These are phyloP conservation scores for Papilio polytes DNA, from an alignment of 1,140 invertebrate species.

Conservation along the genomic window DNA sequence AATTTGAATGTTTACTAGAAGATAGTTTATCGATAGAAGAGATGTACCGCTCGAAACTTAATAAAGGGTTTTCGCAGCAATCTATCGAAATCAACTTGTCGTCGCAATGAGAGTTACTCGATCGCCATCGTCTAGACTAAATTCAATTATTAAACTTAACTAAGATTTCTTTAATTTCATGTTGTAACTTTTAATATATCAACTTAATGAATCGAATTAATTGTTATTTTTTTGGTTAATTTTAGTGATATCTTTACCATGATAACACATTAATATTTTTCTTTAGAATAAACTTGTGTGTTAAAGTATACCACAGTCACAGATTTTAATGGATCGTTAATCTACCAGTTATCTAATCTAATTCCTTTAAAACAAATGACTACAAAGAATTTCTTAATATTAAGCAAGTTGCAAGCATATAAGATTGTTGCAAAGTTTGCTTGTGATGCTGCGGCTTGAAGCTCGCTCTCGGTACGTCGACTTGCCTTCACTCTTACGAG, in stretches of 20 bases:
- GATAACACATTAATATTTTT: too few species aligned
- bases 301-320: too few species aligned
- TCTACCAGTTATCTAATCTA: not conserved
- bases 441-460: conserved; percentile 61
- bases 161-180: not conserved
- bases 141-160: conserved; percentile 77
- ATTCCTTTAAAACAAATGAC: conserved; percentile 27
- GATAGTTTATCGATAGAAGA: conserved; percentile 39
- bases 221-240: not conserved
- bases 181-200: not conserved
- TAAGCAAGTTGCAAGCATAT: conserved; percentile 22
- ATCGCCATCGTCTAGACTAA: conserved; percentile 74
- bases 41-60: conserved; percentile 46
- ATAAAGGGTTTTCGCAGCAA: conserved; percentile 55
- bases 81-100: conserved; percentile 64
- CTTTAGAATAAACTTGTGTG: too few species aligned
- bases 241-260: too few species aligned
- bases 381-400: conserved; percentile 43
- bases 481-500: conserved; percentile 60
- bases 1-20: not conserved
- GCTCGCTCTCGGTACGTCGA: conserved; percentile 59
- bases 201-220: not conserved
- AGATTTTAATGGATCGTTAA: too few species aligned
- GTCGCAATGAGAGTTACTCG: conserved; percentile 66
- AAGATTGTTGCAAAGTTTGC: conserved; percentile 45